phyloP scores from a whole-genome alignment of 1,140 invertebrate genomes.

The Acromyrmex charruanus region DNA sequence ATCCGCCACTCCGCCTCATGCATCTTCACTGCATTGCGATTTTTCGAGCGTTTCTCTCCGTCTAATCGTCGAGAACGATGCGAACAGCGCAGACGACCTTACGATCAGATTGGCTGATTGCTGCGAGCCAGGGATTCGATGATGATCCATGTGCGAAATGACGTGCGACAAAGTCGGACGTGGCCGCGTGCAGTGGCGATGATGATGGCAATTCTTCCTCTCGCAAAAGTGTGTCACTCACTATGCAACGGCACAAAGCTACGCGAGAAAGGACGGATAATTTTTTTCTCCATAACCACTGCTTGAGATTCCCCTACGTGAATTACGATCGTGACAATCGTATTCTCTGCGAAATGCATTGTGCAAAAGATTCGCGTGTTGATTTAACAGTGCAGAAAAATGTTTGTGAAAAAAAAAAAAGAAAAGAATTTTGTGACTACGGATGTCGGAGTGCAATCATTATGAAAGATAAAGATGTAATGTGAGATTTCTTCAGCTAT shows the following conservation, averaged over 20 bases:
- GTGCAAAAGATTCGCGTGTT: not conserved
- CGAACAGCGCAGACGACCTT: not conserved
- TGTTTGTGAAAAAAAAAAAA: not conserved
- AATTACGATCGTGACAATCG: not conserved
- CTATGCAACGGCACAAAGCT: not conserved
- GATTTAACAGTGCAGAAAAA: not conserved
- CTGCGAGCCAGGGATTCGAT: conserved; percentile 13
- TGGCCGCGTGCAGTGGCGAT: not conserved
- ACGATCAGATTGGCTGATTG: conserved; percentile 50
- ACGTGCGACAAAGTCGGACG: conserved; percentile 10
- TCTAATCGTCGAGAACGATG: not conserved
- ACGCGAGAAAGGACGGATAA: not conserved
- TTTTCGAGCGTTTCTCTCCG: not conserved
- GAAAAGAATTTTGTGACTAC: not conserved
- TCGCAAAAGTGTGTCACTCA: conserved; percentile 42
- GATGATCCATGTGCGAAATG: conserved; percentile 40
- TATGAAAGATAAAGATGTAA: not conserved
- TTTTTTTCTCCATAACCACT: not conserved
- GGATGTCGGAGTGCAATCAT: no score
- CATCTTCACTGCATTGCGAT: not conserved
- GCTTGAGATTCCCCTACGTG: not conserved
- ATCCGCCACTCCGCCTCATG: not conserved
- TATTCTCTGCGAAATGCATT: not conserved
- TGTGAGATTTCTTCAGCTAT: not conserved
- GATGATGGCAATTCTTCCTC: conserved; percentile 35